Evolutionary conservation across 2,113 vertebrate species (phyloP).

Genomic region (Melanotaenia duboulayi): DNA sequence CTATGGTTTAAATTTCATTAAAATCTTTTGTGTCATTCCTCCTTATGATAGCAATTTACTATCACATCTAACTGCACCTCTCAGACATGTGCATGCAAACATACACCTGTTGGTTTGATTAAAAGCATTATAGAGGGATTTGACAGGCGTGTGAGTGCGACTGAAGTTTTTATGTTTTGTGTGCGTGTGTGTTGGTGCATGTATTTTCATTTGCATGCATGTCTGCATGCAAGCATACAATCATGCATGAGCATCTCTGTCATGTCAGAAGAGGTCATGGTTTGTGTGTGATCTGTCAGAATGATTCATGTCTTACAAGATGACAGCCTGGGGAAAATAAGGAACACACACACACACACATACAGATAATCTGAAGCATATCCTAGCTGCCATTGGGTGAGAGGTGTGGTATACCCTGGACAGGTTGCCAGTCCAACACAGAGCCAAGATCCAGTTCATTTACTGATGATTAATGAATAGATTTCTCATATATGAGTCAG

Average conservation of each 20-base stretch:
- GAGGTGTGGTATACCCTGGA: too few species aligned
- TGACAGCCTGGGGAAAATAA: conserved; percentile 11
- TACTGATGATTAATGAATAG: too few species aligned
- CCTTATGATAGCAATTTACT: too few species aligned
- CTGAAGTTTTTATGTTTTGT: neutral
- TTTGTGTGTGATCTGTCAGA: conserved; percentile 36
- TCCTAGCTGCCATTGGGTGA: too few species aligned
- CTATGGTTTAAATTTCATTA: too few species aligned
- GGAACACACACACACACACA: conserved; percentile 20
- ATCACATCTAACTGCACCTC: too few species aligned
- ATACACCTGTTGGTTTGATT: conserved; percentile 11
- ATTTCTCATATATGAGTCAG: too few species aligned
- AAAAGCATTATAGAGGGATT: conserved; percentile 7
- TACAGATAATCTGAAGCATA: neutral
- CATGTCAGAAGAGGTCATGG: conserved; percentile 21
- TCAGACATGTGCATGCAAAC: neutral
- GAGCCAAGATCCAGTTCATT: too few species aligned
- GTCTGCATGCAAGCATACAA: neutral
- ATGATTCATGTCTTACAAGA: conserved; percentile 34
- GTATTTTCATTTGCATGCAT: neutral
- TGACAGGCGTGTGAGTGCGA: conserved; percentile 1
- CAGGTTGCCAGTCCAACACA: too few species aligned
- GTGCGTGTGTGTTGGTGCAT: neutral
- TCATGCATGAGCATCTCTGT: conserved; percentile 8
- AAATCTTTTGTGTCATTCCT: too few species aligned